Conservation (phyloP, 2,797 vertebrate species). For the Malurus leucopterus region DNA sequence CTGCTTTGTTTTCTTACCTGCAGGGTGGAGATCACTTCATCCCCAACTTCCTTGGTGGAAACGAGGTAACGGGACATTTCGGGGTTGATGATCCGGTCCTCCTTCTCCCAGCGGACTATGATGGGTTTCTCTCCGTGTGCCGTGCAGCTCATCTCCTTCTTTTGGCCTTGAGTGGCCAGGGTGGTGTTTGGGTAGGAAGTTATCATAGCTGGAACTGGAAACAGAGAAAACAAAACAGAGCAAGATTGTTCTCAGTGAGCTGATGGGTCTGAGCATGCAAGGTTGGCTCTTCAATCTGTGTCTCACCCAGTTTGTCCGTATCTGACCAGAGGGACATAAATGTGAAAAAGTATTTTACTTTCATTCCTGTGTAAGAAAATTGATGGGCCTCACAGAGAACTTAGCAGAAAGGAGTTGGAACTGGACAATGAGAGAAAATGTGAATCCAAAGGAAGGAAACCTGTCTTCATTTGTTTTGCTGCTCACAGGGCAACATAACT, state of each 20-base stretch:
- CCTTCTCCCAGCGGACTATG: constrained; percentile 98
- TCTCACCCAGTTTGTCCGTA: not conserved
- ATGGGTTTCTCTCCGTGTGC: constrained; percentile 97
- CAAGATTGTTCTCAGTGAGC: not conserved
- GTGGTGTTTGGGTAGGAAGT: constrained; percentile 98
- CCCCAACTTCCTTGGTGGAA: constrained; percentile 90
- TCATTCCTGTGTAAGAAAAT: not conserved
- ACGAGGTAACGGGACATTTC: constrained; percentile 96
- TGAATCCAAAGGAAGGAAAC: not conserved
- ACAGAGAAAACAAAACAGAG: not conserved
- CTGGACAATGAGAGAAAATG: not conserved
- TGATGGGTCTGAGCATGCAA: not conserved
- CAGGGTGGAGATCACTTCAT: constrained; percentile 93
- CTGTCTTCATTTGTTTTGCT: not conserved
- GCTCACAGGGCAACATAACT: not conserved
- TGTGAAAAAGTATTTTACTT: not conserved
- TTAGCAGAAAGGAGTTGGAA: not conserved
- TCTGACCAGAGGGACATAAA: not conserved
- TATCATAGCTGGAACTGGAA: constrained; percentile 96
- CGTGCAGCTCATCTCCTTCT: constrained; percentile 95
- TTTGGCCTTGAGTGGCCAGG: constrained; percentile 93
- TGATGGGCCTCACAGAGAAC: not conserved
- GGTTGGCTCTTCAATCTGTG: not conserved
- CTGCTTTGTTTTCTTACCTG: constrained; percentile 76
- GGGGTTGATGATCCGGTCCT: constrained; percentile 95